A percentile compares a stretch with the other conserved stretches of the same genome.
Evolutionary conservation across 2,888 invertebrate genomes (phyloP).

Genomic region (Pterobdella sp.): DNA sequence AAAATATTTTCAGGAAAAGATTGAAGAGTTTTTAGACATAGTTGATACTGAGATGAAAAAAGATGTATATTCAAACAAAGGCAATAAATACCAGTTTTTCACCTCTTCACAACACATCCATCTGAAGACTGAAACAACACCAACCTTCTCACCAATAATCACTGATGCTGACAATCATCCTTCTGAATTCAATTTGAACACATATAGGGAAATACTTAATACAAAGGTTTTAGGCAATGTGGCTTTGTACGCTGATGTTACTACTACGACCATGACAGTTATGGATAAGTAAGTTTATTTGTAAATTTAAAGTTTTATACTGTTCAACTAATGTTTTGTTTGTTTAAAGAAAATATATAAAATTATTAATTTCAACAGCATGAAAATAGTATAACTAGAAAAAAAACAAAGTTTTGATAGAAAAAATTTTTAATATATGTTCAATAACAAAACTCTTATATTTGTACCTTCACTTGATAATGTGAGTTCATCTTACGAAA

Average conservation of each 20-base stretch:
- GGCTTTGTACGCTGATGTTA: slow-evolving; percentile 71
- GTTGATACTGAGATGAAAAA: neutral
- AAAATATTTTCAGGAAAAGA: neutral
- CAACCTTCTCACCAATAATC: slow-evolving; percentile 21
- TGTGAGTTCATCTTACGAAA: too few relatives aligned
- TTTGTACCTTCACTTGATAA: too few relatives aligned
- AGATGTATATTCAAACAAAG: neutral
- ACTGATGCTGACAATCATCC: slow-evolving; percentile 13
- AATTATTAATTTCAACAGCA: too few relatives aligned
- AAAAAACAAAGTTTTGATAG: too few relatives aligned
- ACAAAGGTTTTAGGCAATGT: slow-evolving; percentile 69
- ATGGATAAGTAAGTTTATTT: slow-evolving; percentile 52
- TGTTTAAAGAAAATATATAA: too few relatives aligned
- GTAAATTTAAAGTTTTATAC: too few relatives aligned
- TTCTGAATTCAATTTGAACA: slow-evolving; percentile 28
- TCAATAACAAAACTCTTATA: too few relatives aligned
- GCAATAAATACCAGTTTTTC: slow-evolving; percentile 1
- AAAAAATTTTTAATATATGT: too few relatives aligned
- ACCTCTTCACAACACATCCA: neutral
- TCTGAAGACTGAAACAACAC: neutral
- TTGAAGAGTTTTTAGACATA: neutral
- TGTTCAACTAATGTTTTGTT: too few relatives aligned
- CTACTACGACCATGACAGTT: slow-evolving; percentile 69
- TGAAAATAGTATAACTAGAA: too few relatives aligned
- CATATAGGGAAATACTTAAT: slow-evolving; percentile 56